Evolutionary conservation across 2,888 invertebrate species (phyloP), one percentile per base, ranked within the genome.

Genomic region (Callyntrura sp.): DNA sequence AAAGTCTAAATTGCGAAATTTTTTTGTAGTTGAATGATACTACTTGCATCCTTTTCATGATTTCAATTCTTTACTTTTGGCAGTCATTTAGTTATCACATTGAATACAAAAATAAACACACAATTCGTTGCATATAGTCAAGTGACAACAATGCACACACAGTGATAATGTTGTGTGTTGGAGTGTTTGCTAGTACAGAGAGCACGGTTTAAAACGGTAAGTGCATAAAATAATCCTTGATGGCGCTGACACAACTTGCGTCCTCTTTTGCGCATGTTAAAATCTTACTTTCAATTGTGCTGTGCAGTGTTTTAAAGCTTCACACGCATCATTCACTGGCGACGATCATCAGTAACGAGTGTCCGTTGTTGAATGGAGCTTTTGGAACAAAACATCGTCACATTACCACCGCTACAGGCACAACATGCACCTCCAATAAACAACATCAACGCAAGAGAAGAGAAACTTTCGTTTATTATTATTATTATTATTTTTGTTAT

Each of bases 1-100:
- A 92, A 92, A 92, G 92, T 92, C 90, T 85, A 90, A 90, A 79
- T 92, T 91, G 91, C 91, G 91, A 92, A 92, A 91, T 91, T 76
- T 89, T 68, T 89, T 70, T 60, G 68, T 65, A 81, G 70, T 35
- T 81, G 87, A 87, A 87, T 87, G 62, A 60, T 60, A 81, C 60
- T 51, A 73, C 83, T 88, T 83, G 76, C 83, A 88, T 73, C 82
- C 76, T 82, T 88, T 87, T 85, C 43, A 68, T 57, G 14, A 84
- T 17, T 85, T 11, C 51, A 25, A 78, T 55, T 78, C 60, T 35
- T 65, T 82, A 35, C 78, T 79, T 86, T 78, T 60, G 35, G 55
- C 78, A 85, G 85, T 86, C 86, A 86, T 86, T 86, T 86, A 83
- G 88, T 82, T 82, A 88, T 88, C 83, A 88, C 88, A 88, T 88